Conservation (phyloP, 1,140 invertebrate species). For the Aphaenogaster ashmeadi region DNA sequence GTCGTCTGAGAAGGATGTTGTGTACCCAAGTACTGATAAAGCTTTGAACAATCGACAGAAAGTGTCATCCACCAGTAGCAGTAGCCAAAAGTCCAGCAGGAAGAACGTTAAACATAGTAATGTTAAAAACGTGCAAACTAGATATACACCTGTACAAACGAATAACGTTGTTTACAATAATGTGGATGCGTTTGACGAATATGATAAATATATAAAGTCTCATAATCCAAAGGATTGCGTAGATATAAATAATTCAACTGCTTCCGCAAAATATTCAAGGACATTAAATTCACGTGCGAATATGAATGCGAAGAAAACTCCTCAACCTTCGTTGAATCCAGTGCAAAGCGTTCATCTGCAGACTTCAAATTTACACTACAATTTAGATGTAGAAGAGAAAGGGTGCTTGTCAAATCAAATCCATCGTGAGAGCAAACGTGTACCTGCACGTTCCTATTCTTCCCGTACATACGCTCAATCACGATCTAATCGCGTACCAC, state of each 20-base stretch:
- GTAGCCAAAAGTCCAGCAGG: neutral
- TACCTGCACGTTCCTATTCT: too few species aligned
- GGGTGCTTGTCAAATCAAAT: neutral
- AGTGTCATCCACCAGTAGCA: neutral
- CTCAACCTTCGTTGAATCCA: neutral
- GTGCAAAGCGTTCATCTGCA: neutral
- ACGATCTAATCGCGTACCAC: neutral
- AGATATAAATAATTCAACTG: neutral
- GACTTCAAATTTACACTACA: neutral
- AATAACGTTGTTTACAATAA: slow-evolving; percentile 29
- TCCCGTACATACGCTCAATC: neutral
- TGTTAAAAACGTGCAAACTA: slow-evolving; percentile 23
- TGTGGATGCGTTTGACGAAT: neutral
- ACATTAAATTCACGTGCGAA: neutral
- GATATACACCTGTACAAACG: neutral
- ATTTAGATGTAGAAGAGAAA: neutral
- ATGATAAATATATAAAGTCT: neutral
- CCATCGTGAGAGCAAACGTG: too few species aligned
- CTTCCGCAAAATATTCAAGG: neutral
- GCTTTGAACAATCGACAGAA: neutral
- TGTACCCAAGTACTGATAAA: neutral
- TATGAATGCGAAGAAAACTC: neutral
- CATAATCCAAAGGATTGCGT: neutral
- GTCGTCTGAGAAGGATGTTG: neutral
- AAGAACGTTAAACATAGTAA: slow-evolving; percentile 36